A percentile compares a stretch with the other conserved stretches of the same genome.
Evolutionary conservation across 2,113 vertebrate genomes (phyloP).

Genomic region (Rhea pennata): DNA sequence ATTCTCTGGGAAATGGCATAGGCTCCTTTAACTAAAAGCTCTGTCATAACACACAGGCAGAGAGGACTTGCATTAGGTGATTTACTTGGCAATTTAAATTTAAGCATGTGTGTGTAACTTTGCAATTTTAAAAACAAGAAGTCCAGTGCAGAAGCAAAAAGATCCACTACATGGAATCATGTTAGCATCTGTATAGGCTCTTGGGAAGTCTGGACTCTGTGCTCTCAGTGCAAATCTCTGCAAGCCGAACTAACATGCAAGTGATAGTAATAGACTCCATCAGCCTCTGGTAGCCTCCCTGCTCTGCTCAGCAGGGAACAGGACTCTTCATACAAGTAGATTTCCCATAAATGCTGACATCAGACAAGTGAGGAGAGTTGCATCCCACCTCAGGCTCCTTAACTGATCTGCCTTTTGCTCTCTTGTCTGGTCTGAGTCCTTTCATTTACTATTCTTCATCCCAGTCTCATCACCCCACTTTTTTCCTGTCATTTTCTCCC

Average conservation of each 20-base stretch:
- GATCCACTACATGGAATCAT: background rate
- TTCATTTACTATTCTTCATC: background rate
- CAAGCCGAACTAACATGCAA: background rate
- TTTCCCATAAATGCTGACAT: background rate
- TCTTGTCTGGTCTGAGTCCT: background rate
- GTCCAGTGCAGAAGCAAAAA: background rate
- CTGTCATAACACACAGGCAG: background rate
- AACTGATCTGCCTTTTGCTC: background rate
- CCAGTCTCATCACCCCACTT: background rate
- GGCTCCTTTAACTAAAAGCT: background rate
- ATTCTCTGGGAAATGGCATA: background rate
- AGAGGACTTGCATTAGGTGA: background rate
- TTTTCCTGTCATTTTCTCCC: background rate
- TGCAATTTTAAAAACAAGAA: background rate
- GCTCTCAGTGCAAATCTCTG: background rate
- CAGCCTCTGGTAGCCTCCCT: background rate
- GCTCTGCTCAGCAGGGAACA: background rate
- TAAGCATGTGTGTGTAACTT: background rate
- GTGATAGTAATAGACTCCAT: background rate
- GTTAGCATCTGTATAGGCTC: background rate
- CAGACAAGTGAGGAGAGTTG: background rate
- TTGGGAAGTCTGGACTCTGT: background rate
- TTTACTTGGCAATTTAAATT: background rate
- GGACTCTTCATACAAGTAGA: background rate
- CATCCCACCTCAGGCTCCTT: background rate